Evolutionary conservation across 2,888 invertebrate species (phyloP), one percentile per base, ranked within the genome.

Genomic region (Eristalis intricaria): DNA sequence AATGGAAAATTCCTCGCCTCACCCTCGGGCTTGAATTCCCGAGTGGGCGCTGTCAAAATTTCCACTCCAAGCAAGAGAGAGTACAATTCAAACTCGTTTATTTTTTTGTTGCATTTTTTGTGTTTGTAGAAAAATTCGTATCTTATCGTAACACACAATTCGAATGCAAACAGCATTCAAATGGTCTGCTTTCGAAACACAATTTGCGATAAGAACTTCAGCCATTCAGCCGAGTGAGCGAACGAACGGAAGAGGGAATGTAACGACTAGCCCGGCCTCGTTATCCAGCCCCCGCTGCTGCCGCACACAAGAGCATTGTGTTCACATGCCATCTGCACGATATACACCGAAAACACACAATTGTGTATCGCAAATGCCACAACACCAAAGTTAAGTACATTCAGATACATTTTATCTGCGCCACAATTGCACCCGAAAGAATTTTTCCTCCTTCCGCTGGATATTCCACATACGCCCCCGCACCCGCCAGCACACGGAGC

Each of bases 301-400:
- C 5, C 32, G 32, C 32, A 50, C 77, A 74, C 74, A 60, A 43
- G 43, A 50, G 69, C 65, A 71, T 66, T 86, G 78, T 79, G 83
- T 78, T 70, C 83, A 75, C 50, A 82, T 86, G 86, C 86, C 86
- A 86, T 86, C 86, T 70, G 82, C 82, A 86, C 82, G 43, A 50
- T n/a, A 50, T n/a, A 71, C 68, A 79, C 75, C 65, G 50, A 19
- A 66, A 79, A 70, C 75, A 70, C 70, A 78, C 50, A 43, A 50
- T 60, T 70, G 56, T 71, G 50, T 65, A 82, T 58, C 56, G n/a
- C 68, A 68, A 81, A 69, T 78, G 75, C 83, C 78, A 75, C 83
- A 78, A 83, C 61, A 82, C 63, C 35, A 77, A 74, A 75, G 69
- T 82, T 86, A 83, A 78, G 83, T 79, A 74, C 78, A 43, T 13